phyloP scores from a whole-genome alignment of 1,140 invertebrate genomes.

The Orussus abietinus region DNA sequence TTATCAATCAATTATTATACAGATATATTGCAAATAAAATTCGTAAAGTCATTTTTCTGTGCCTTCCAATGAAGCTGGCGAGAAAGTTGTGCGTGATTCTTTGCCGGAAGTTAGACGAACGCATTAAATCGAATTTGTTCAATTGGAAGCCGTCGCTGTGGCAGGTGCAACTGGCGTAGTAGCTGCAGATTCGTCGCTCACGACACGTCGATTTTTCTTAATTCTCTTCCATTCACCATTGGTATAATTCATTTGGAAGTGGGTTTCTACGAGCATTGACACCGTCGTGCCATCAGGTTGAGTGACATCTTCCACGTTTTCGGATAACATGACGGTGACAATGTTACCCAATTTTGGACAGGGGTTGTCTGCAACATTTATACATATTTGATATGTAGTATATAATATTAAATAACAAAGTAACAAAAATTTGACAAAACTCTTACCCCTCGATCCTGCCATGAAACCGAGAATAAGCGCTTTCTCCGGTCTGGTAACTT shows the following conservation, averaged over 20 bases:
- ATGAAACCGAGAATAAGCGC: constrained; percentile 97
- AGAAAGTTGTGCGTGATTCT: no score
- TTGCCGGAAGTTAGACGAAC: no score
- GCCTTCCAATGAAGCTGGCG: no score
- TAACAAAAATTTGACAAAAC: constrained; percentile 10
- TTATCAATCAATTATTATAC: no score
- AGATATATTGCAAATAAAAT: no score
- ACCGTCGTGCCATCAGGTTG: constrained; percentile 71
- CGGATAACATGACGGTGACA: constrained; percentile 87
- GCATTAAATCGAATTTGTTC: constrained; percentile 15
- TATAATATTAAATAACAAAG: constrained; percentile 5
- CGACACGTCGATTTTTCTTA: constrained; percentile 72
- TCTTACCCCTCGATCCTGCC: constrained; percentile 87
- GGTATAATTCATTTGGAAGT: constrained; percentile 96
- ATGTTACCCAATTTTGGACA: constrained; percentile 91
- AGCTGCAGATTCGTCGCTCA: constrained; percentile 50
- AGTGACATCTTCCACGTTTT: constrained; percentile 77
- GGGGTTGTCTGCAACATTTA: constrained; percentile 74
- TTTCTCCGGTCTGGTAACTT: constrained; percentile 93
- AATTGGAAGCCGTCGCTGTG: constrained; percentile 44
- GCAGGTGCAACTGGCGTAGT: constrained; percentile 28
- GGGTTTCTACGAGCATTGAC: constrained; percentile 81
- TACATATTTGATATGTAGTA: background rate
- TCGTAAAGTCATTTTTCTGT: no score
- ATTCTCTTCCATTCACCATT: constrained; percentile 92